Conservation (phyloP, 2,113 vertebrate genomes). For the Stegostoma tigrinum region DNA sequence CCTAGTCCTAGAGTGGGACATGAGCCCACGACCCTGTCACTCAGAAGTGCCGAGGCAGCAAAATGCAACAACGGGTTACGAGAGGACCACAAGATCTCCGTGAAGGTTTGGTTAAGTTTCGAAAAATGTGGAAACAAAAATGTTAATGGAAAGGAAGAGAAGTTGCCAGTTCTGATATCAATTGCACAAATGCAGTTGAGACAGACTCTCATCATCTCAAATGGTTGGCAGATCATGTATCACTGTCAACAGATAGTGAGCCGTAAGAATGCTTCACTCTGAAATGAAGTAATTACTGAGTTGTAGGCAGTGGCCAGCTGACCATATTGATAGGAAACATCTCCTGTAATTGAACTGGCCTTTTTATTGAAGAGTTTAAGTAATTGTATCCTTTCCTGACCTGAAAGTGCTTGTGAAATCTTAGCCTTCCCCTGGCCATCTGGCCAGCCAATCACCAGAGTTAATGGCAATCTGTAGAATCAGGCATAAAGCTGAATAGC, state of each 20-base stretch:
- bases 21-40: no score
- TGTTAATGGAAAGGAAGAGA: neutral
- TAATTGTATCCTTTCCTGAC: constrained; percentile 42
- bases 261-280: neutral
- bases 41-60: no score
- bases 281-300: neutral
- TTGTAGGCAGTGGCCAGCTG: neutral
- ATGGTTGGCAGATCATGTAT: neutral
- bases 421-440: constrained; percentile 44
- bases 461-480: constrained; percentile 42
- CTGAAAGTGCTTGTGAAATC: constrained; percentile 41
- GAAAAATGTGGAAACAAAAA: neutral
- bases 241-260: neutral
- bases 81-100: neutral
- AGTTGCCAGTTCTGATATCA: neutral
- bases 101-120: neutral
- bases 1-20: neutral
- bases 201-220: neutral
- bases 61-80: neutral
- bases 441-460: constrained; percentile 40
- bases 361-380: constrained; percentile 35
- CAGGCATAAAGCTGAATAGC: constrained; percentile 40
- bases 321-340: constrained; percentile 2
- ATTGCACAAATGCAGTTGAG: neutral
- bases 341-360: constrained; percentile 7